phyloP scores from a whole-genome alignment of 1,140 invertebrate species.

The Phthorimaea operculella region DNA sequence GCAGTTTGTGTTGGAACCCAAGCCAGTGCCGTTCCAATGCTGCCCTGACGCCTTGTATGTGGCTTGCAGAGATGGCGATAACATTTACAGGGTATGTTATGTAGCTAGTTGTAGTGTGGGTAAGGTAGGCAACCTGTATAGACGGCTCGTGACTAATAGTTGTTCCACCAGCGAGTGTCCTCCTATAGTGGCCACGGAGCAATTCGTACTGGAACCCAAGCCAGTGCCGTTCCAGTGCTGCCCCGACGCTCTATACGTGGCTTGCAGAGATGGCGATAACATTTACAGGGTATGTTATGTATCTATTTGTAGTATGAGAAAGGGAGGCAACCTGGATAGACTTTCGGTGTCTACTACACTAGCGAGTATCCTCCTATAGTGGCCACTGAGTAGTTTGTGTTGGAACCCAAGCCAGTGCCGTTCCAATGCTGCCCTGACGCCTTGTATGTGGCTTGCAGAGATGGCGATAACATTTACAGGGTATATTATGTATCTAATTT shows the following conservation, averaged over 20 bases:
- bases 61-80: constrained; percentile 71
- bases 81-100: constrained; percentile 65
- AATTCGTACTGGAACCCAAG: constrained; percentile 66
- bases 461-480: constrained; percentile 64
- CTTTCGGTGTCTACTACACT: no score
- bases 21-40: constrained; percentile 68
- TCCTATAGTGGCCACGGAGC: constrained; percentile 35
- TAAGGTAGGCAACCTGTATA: constrained; percentile 73
- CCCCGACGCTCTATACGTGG: constrained; percentile 66
- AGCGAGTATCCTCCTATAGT: no score
- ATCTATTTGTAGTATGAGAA: no score
- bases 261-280: constrained; percentile 70
- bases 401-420: constrained; percentile 63
- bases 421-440: constrained; percentile 73
- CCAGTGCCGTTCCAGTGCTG: constrained; percentile 72
- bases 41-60: constrained; percentile 70
- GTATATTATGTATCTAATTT: no score
- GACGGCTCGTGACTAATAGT: constrained; percentile 75
- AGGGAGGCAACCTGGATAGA: no score
- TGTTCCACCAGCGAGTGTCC: constrained; percentile 64
- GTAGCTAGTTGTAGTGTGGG: no score
- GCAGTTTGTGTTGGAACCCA: constrained; percentile 69
- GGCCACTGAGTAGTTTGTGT: constrained; percentile 68
- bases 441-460: constrained; percentile 71
- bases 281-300: no score